Conservation (phyloP, 2,113 vertebrate species). For the Tragelaphus strepsiceros region DNA sequence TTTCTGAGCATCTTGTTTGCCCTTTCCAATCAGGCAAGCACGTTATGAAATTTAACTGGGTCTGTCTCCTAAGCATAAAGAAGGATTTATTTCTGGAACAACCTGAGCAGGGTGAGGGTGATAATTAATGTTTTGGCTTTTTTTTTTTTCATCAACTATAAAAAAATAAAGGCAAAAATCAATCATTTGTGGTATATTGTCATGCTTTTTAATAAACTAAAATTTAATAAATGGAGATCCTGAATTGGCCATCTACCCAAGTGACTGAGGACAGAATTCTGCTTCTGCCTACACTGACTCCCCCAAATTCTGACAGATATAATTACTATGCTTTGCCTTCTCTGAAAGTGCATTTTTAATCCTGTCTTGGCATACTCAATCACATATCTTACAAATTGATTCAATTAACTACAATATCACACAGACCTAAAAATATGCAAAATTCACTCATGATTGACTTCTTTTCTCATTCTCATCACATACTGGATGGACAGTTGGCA, state of each 20-base stretch:
- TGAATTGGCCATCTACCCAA: background rate
- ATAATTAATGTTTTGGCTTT: background rate
- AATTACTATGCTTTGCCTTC: background rate
- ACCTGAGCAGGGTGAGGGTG: background rate
- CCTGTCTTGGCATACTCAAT: background rate
- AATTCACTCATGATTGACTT: background rate
- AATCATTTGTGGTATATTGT: background rate
- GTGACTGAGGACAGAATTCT: background rate
- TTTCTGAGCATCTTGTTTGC: background rate
- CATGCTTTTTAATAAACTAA: background rate
- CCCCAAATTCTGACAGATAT: background rate
- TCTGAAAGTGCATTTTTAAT: background rate
- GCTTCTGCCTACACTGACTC: background rate
- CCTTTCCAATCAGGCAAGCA: background rate
- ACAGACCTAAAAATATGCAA: background rate
- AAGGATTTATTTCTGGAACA: background rate
- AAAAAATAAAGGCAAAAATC: conserved; percentile 6
- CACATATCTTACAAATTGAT: background rate
- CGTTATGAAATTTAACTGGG: background rate
- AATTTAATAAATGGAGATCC: background rate
- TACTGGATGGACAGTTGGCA: background rate
- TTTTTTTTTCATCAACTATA: background rate
- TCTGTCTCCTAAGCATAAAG: background rate
- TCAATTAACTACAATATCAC: background rate
- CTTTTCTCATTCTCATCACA: background rate